Evolutionary conservation across 2,888 invertebrate species (phyloP), one percentile per base, ranked within the genome.

Genomic region (Scelioninae gen. 1): DNA sequence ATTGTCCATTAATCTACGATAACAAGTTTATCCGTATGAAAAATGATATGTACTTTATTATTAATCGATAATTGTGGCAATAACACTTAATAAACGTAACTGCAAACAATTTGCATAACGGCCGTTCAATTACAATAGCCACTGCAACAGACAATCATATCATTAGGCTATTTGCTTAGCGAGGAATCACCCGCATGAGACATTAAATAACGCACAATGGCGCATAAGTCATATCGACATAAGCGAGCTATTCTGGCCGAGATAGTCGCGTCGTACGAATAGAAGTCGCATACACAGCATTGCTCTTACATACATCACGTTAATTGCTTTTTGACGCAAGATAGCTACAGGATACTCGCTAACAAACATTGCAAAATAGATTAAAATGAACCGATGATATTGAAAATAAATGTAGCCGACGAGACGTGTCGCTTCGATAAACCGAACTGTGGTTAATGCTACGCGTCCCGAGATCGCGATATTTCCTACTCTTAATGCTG

Each of bases 341-440:
- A 82, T 84, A 65, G 69, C 65, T 74, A 53, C 76, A 29, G 78
- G 81, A 72, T 74, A 80, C 69, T 60, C 76, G 76, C 72, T 68
- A 84, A 78, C 83, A 84, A 86, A 85, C 84, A 83, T 85, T 86
- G 66, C 78, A 47, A 82, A 65, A 71, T 77, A 60, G 81, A 83
- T 77, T 85, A 81, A 83, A 83, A 87, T 87, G 86, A 84, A 80
- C 84, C 72, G 82, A 68, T 75, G 84, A 84, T 84, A 87, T 85
- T 86, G 85, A 86, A 86, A 87, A 88, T 87, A 86, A 86, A 86
- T 83, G 80, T 76, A 82, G 71, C 66, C 85, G 75, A 69, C 78
- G 83, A 84, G 84, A 83, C 84, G 75, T 69, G 76, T 75, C 60
- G 71, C 38, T 13, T 63, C 72, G 84, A 85, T 85, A 85, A 85